Evolutionary conservation across 2,113 vertebrate genomes (phyloP).

Genomic region (Phocoena phocoena): DNA sequence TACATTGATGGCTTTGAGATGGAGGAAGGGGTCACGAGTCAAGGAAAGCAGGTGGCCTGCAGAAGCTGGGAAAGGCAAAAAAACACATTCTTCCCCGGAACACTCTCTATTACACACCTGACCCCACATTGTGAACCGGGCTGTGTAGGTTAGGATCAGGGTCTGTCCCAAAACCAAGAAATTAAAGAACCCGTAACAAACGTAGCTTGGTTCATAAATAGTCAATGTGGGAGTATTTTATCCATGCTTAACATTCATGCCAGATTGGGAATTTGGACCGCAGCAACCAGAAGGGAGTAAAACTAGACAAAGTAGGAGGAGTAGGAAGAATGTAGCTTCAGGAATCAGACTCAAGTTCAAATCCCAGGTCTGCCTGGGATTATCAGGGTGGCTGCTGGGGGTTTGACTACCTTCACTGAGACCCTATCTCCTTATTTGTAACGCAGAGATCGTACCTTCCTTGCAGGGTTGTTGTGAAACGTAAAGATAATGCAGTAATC

Average conservation of each 20-base stretch:
- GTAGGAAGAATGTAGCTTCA: neutral
- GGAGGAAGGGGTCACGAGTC: neutral
- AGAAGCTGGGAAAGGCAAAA: neutral
- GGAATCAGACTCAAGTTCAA: neutral
- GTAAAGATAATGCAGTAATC: neutral
- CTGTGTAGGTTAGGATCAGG: neutral
- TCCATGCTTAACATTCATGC: neutral
- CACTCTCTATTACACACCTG: neutral
- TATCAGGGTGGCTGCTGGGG: neutral
- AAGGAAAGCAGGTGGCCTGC: neutral
- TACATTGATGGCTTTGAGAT: neutral
- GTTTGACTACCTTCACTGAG: neutral
- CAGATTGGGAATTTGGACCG: neutral
- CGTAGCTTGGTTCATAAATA: neutral
- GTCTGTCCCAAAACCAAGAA: neutral
- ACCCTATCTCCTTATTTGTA: neutral
- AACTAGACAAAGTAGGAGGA: neutral
- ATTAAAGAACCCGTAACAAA: neutral
- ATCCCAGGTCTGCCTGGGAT: neutral
- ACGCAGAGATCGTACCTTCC: neutral
- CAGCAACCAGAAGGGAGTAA: neutral
- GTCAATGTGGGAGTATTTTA: neutral
- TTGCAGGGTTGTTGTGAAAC: neutral
- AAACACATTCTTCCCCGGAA: neutral
- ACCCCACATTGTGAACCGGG: neutral